Evolutionary conservation across 1,140 invertebrate genomes (phyloP).

Genomic region (Cataglyphis hispanica): DNA sequence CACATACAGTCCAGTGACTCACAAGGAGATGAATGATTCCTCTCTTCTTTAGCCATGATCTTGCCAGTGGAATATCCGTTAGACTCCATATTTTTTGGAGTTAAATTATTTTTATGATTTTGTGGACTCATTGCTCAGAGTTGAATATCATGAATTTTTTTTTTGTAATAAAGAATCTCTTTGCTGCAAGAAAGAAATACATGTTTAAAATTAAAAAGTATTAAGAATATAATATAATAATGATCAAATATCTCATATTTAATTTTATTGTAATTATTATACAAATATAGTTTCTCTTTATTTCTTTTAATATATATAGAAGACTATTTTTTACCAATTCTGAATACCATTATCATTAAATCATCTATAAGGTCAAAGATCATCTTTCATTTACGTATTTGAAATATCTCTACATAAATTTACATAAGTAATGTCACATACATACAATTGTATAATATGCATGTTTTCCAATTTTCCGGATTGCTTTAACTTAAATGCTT

Average conservation of each 20-base stretch:
- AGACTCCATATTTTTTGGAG: slow-evolving; percentile 82
- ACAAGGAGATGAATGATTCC: slow-evolving; percentile 85
- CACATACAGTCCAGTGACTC: slow-evolving; percentile 86
- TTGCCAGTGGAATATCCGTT: slow-evolving; percentile 80
- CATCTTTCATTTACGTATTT: slow-evolving; percentile 61
- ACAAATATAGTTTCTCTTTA: background rate
- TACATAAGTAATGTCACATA: background rate
- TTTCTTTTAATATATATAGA: background rate
- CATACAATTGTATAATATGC: background rate
- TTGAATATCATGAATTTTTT: slow-evolving; percentile 31
- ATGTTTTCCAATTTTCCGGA: background rate
- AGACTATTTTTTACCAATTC: background rate
- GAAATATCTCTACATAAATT: slow-evolving; percentile 37
- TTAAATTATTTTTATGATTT: slow-evolving; percentile 83
- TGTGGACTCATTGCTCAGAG: slow-evolving; percentile 83
- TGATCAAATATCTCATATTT: background rate
- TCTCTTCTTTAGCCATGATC: slow-evolving; percentile 77
- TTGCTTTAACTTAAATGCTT: background rate
- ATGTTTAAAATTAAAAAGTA: background rate
- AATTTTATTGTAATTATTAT: background rate
- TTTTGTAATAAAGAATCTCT: slow-evolving; percentile 4
- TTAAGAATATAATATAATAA: background rate
- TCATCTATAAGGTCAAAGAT: slow-evolving; percentile 67
- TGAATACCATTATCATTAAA: slow-evolving; percentile 27
- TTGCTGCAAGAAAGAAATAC: slow-evolving; percentile 49